These are phyloP conservation scores for Petrosia ficiformis DNA, from an alignment of 37 sponge, comb jelly and placozoan genomes.

Conservation along the genomic window DNA sequence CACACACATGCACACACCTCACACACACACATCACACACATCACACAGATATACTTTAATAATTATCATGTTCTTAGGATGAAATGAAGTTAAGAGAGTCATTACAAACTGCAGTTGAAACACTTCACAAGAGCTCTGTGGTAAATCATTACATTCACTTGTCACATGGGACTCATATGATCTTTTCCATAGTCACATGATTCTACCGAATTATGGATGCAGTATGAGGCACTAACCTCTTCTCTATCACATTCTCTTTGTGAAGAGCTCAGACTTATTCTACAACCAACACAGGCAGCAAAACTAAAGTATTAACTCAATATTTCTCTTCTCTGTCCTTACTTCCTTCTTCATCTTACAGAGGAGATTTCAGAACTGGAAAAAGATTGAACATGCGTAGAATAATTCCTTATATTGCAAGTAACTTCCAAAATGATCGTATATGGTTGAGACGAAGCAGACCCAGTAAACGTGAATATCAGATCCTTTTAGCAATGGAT, in stretches of 20 bases:
- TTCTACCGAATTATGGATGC: constrained; percentile 55
- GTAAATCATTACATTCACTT: too few species aligned
- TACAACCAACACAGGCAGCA: constrained; percentile 88
- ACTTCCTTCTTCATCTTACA: constrained; percentile 1
- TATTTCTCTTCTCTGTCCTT: neutral
- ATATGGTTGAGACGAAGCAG: constrained; percentile 95
- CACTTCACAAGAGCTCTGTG: too few species aligned
- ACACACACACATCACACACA: too few species aligned
- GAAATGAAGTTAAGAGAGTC: neutral
- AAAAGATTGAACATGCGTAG: constrained; percentile 94
- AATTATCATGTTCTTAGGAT: constrained; percentile 9
- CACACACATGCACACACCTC: too few species aligned
- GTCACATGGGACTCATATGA: too few species aligned
- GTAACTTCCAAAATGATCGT: constrained; percentile 89
- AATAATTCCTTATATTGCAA: constrained; percentile 97
- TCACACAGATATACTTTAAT: too few species aligned
- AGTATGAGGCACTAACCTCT: constrained; percentile 57
- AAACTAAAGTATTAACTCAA: constrained; percentile 65
- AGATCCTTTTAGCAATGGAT: constrained; percentile 90
- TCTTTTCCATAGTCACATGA: constrained; percentile 5
- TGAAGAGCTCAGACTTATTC: constrained; percentile 81
- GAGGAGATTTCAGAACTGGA: constrained; percentile 93
- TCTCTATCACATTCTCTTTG: constrained; percentile 71
- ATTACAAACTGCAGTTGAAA: neutral
- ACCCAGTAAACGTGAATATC: constrained; percentile 85